phyloP scores from a whole-genome alignment of 2,113 vertebrate species.

The Oreotrochilus melanogaster region DNA sequence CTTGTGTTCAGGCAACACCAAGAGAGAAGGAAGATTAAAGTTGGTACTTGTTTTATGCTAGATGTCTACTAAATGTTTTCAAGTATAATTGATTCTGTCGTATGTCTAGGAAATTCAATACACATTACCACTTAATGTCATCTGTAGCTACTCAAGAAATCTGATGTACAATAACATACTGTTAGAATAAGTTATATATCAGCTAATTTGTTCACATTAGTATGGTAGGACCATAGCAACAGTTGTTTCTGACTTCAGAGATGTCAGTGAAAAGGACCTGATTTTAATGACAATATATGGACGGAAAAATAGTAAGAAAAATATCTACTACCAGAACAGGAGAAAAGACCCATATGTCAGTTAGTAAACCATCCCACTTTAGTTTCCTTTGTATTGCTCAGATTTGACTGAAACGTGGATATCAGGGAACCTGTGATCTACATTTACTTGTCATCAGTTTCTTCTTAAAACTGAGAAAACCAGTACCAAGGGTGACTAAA shows the following conservation, averaged over 20 bases:
- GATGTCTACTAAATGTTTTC: conserved; percentile 3
- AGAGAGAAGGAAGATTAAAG: background rate
- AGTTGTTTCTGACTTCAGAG: background rate
- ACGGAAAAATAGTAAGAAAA: background rate
- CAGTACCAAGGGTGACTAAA: background rate
- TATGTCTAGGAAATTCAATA: background rate
- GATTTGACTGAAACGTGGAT: background rate
- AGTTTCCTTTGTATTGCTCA: background rate
- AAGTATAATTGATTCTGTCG: conserved; percentile 8
- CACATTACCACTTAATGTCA: background rate
- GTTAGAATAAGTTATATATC: background rate
- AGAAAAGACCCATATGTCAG: background rate
- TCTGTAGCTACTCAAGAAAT: background rate
- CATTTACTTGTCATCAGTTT: background rate
- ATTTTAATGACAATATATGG: background rate
- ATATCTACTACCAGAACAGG: background rate
- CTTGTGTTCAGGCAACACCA: background rate
- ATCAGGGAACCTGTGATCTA: background rate
- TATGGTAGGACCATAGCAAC: background rate
- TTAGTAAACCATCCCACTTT: background rate
- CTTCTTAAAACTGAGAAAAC: background rate
- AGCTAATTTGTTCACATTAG: background rate
- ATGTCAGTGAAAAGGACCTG: background rate
- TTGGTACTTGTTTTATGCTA: background rate
- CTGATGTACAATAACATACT: background rate